Percentiles rank a stretch among this genome's conserved stretches.
Conservation (phyloP, 1,140 invertebrate species). For the Zaprionus vittiger region DNA sequence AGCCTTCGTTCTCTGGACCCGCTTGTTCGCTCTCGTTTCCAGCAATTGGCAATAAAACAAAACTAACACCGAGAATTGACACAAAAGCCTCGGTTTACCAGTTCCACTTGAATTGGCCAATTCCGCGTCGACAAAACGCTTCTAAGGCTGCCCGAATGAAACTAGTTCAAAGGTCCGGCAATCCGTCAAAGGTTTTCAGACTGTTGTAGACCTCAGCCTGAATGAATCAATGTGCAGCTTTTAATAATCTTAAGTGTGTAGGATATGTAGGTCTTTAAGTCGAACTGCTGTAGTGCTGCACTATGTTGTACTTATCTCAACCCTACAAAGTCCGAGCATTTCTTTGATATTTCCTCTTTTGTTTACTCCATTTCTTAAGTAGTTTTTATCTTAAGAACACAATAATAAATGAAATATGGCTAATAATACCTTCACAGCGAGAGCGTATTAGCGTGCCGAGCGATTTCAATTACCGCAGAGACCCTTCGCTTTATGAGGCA, state of each 20-base stretch:
- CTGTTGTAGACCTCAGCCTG: not conserved
- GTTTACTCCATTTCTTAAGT: not conserved
- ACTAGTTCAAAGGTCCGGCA: constrained; percentile 40
- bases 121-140: constrained; percentile 46
- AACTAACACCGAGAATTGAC: constrained; percentile 56
- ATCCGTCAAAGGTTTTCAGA: not conserved
- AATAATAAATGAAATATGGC: constrained; percentile 1
- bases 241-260: not conserved
- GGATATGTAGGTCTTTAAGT: not conserved
- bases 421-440: not conserved
- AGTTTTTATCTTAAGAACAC: constrained; percentile 7
- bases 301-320: not conserved
- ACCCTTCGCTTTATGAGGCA: constrained; percentile 39
- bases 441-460: constrained; percentile 9
- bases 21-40: constrained; percentile 1
- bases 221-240: not conserved
- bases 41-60: constrained; percentile 30
- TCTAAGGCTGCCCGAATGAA: constrained; percentile 47
- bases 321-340: not conserved
- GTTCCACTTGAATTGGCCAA: constrained; percentile 40
- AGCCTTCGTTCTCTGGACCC: constrained; percentile 32
- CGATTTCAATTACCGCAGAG: constrained; percentile 42
- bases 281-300: not conserved
- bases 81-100: constrained; percentile 68
- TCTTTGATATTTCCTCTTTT: not conserved